Conservation (phyloP, 1,140 invertebrate genomes). For the Panagrolaimus sp. region DNA sequence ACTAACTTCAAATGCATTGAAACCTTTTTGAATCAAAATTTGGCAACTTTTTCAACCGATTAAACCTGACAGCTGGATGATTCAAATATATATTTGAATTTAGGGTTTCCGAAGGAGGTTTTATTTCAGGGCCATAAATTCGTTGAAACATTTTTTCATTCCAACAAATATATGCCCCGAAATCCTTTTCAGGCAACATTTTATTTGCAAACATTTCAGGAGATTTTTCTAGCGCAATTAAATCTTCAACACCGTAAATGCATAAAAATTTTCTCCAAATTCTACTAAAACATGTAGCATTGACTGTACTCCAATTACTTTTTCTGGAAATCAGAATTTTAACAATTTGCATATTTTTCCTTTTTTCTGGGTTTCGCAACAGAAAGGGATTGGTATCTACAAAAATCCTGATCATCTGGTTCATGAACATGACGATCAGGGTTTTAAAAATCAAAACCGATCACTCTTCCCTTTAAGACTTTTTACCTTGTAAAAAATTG, state of each 20-base stretch:
- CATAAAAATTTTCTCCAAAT: conserved; percentile 33
- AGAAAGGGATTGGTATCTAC: too few relatives aligned
- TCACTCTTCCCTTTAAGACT: too few relatives aligned
- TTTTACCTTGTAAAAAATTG: conserved; percentile 33
- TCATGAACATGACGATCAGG: too few relatives aligned
- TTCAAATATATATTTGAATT: neutral
- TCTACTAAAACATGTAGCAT: neutral
- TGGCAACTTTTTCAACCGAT: too few relatives aligned
- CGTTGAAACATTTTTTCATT: conserved; percentile 35
- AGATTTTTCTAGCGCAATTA: conserved; percentile 26
- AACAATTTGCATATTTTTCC: too few relatives aligned
- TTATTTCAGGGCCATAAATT: neutral
- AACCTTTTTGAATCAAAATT: too few relatives aligned
- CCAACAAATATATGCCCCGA: conserved; percentile 40
- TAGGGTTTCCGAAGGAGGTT: neutral
- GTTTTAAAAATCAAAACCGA: neutral
- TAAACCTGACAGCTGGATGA: neutral
- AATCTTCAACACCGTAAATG: conserved; percentile 41
- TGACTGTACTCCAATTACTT: neutral
- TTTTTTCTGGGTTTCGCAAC: too few relatives aligned
- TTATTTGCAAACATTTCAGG: conserved; percentile 42
- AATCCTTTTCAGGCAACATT: conserved; percentile 41
- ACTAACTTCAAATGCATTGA: too few relatives aligned
- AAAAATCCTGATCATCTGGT: too few relatives aligned
- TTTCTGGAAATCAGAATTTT: neutral